Percentiles rank a stretch among this genome's conserved stretches.
phyloP scores from a whole-genome alignment of 1,140 invertebrate species.

The Zaprionus tsacasi region DNA sequence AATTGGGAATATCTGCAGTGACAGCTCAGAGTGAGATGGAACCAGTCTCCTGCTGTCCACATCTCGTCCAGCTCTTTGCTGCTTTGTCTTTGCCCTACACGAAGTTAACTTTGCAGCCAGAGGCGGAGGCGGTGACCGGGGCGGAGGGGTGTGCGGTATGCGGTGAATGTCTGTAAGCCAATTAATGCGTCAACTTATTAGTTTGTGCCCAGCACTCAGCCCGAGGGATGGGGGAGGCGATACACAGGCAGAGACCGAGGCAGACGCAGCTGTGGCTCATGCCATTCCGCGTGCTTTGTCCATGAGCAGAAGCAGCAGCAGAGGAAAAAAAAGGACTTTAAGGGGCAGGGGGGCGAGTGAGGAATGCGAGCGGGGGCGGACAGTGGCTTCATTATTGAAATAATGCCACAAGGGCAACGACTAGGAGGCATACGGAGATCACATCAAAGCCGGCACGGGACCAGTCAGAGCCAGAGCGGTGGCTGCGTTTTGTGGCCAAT shows the following conservation, averaged over 20 bases:
- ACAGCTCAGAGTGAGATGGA: too few relatives aligned
- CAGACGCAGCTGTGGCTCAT: constrained; percentile 41
- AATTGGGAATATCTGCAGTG: too few relatives aligned
- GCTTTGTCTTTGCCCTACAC: constrained; percentile 14
- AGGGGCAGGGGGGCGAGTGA: not conserved
- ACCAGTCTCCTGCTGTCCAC: not conserved
- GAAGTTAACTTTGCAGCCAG: constrained; percentile 14
- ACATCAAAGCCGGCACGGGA: constrained; percentile 50
- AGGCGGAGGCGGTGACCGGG: not conserved
- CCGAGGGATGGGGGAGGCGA: not conserved
- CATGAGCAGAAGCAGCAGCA: constrained; percentile 29
- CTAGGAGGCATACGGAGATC: constrained; percentile 44
- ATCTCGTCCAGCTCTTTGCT: not conserved
- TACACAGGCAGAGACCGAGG: not conserved
- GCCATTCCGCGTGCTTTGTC: constrained; percentile 68
- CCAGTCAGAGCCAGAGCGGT: constrained; percentile 44
- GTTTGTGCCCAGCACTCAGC: constrained; percentile 45
- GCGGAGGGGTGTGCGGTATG: constrained; percentile 39
- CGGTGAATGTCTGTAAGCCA: constrained; percentile 72
- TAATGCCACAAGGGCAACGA: constrained; percentile 47
- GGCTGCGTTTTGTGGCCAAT: constrained; percentile 68
- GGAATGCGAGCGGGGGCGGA: constrained; percentile 35
- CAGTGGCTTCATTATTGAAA: constrained; percentile 76
- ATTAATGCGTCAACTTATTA: constrained; percentile 80
- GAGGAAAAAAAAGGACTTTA: constrained; percentile 3